phyloP scores from a whole-genome alignment of 2,888 invertebrate genomes.

The Ectemnius lituratus region DNA sequence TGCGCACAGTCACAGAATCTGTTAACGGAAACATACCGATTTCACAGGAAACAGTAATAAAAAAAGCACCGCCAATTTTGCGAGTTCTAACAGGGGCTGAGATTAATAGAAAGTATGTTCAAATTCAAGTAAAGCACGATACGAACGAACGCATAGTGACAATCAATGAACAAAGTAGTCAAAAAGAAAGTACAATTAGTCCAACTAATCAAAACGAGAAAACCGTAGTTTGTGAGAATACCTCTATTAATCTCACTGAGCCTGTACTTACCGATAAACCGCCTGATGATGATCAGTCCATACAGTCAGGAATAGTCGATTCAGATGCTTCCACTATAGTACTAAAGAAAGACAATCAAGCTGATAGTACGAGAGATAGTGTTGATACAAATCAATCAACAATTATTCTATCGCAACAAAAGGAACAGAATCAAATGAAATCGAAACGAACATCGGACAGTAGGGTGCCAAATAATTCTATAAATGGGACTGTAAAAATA shows the following conservation, averaged over 20 bases:
- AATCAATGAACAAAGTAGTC: slow-evolving; percentile 34
- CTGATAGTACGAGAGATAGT: slow-evolving; percentile 1
- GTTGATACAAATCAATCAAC: slow-evolving; percentile 53
- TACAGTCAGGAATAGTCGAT: slow-evolving; percentile 4
- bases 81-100: slow-evolving; percentile 68
- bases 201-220: slow-evolving; percentile 19
- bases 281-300: not conserved
- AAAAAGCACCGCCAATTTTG: slow-evolving; percentile 24
- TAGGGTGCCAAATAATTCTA: slow-evolving; percentile 11
- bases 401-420: slow-evolving; percentile 30
- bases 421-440: slow-evolving; percentile 7
- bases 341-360: slow-evolving; percentile 11
- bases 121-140: slow-evolving; percentile 56
- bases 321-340: slow-evolving; percentile 48
- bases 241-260: slow-evolving; percentile 15
- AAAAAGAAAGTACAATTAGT: slow-evolving; percentile 9
- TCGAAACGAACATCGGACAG: not conserved
- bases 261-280: slow-evolving; percentile 5
- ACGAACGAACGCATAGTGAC: slow-evolving; percentile 53
- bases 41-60: slow-evolving; percentile 16
- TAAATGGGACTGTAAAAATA: not conserved
- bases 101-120: slow-evolving; percentile 65
- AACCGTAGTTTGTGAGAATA: slow-evolving; percentile 21
- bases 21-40: slow-evolving; percentile 1
- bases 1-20: not conserved